These are phyloP conservation scores for Heloderma charlesbogerti DNA, from an alignment of 2,113 vertebrate species.

Conservation along the genomic window DNA sequence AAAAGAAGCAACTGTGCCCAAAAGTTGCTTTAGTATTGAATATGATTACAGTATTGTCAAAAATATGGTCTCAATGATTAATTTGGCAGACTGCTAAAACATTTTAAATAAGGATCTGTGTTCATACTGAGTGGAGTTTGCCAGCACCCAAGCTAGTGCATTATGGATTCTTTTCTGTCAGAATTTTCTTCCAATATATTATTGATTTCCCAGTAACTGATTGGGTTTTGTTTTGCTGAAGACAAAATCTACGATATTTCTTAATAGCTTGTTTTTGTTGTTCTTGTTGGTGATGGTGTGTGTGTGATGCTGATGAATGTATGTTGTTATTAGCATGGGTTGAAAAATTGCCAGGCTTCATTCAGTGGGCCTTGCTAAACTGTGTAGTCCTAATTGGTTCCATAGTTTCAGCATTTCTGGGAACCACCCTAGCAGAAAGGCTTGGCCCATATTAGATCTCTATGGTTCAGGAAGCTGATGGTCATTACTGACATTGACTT, in stretches of 20 bases:
- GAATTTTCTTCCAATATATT: not conserved
- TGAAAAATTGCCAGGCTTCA: not conserved
- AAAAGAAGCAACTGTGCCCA: no score
- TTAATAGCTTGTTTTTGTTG: not conserved
- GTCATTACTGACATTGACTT: not conserved
- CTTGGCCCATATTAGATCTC: not conserved
- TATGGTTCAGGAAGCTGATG: not conserved
- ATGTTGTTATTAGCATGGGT: not conserved
- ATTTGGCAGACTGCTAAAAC: constrained; percentile 8
- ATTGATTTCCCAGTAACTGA: not conserved
- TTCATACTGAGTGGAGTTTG: not conserved
- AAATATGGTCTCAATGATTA: not conserved
- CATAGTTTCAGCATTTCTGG: not conserved
- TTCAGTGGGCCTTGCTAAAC: not conserved
- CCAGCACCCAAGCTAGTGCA: not conserved
- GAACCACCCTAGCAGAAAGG: not conserved
- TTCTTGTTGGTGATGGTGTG: not conserved
- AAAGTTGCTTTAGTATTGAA: no score
- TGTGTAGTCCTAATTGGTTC: not conserved
- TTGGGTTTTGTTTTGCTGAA: constrained; percentile 18
- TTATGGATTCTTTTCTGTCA: not conserved
- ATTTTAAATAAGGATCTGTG: not conserved
- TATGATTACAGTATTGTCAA: not conserved
- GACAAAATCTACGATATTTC: constrained; percentile 7
- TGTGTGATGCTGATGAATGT: not conserved